Evolutionary conservation across 1,140 invertebrate species (phyloP), one percentile per base, ranked within the genome.

Genomic region (Hylaeus anthracinus): DNA sequence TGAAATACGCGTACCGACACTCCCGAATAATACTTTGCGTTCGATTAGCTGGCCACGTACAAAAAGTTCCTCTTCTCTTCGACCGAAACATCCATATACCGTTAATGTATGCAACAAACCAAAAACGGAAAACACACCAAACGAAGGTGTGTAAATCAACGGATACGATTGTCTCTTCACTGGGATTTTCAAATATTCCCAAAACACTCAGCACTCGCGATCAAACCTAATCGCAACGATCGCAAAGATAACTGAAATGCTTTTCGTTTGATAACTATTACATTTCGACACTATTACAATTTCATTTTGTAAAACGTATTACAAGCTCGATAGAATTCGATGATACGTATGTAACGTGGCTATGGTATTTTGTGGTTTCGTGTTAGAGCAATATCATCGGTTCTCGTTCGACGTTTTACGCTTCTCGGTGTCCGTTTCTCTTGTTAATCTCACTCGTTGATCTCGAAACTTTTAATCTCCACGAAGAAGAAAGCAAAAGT

Each of bases 1-100:
- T 70, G 8, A 63, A 71, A 63, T 43, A 78, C 74, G 72, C 70
- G 61, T 65, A 73, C 69, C 70, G 41, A 48, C 61, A 73, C 70
- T 64, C 61, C 39, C 77, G 60, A 72, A n/a, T 56, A 72, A 73
- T 61, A 56, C 77, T 79, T 48, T 41, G 37, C 2, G 14, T 41
- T 73, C 43, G 43, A 56, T 65, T 73, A 65, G 26, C 15, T 37
- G 56, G 64, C 41, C 53, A 15, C 51, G n/a, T 10, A 14, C 63
- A 51, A 66, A 2, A 37, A 60, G 8, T 60, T 53, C 45, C 60
- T 61, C 72, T 60, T 80, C 12, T 61, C 37, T 37, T 61, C 64
- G 26, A 53, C 3, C 43, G 14, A 6, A 66, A 75, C 45, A 58
- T 80, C 48, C 64, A 63, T 61, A 61, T 58, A 74, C n/a, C 12